phyloP scores from a whole-genome alignment of 2,113 vertebrate species.

The Calonectris borealis region DNA sequence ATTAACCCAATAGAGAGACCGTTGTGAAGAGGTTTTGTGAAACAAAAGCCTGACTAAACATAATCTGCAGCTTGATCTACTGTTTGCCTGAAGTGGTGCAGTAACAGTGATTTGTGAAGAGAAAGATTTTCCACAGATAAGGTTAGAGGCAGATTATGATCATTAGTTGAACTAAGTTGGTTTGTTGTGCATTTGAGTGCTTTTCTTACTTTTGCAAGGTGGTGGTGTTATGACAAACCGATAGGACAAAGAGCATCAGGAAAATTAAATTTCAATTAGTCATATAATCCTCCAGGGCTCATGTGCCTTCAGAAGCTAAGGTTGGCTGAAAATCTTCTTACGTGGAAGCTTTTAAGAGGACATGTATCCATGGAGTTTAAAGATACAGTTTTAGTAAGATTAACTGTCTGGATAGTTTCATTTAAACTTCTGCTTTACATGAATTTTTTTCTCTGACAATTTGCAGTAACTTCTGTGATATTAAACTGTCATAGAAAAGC shows the following conservation, averaged over 20 bases:
- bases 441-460: neutral
- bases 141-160: neutral
- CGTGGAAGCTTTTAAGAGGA: neutral
- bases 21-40: neutral
- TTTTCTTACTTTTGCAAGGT: neutral
- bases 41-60: neutral
- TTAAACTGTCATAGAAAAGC: neutral
- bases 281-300: neutral
- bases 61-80: neutral
- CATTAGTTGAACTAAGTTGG: neutral
- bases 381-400: constrained; percentile 12
- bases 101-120: neutral
- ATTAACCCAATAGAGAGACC: neutral
- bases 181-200: neutral
- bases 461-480: constrained; percentile 1
- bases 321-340: neutral
- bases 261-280: constrained; percentile 18
- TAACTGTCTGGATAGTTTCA: neutral
- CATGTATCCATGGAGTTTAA: neutral
- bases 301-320: neutral
- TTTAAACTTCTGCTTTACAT: constrained; percentile 6
- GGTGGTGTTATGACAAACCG: neutral
- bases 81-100: neutral
- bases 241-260: neutral
- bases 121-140: neutral